These are phyloP conservation scores for Halictus rubicundus DNA, from an alignment of 1,140 invertebrate species.

Conservation along the genomic window DNA sequence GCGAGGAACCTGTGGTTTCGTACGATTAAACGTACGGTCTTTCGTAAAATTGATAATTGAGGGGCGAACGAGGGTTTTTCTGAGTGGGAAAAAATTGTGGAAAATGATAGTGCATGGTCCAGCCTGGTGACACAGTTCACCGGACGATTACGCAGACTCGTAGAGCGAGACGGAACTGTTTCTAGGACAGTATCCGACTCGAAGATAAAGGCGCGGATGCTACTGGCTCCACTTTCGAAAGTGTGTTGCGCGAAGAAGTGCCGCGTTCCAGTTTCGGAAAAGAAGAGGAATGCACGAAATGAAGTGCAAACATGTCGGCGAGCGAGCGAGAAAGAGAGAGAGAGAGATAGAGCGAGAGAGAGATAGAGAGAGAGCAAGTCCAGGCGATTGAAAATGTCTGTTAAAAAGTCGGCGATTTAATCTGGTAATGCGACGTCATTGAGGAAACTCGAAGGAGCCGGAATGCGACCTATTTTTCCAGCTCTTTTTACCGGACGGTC, in stretches of 20 bases:
- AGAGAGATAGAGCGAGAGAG: too few relatives aligned
- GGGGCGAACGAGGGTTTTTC: too few relatives aligned
- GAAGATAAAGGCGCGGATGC: slow-evolving; percentile 40
- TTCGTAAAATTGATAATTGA: too few relatives aligned
- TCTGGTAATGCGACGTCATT: slow-evolving; percentile 59
- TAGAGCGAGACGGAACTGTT: slow-evolving; percentile 21
- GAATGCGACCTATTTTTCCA: slow-evolving; percentile 24
- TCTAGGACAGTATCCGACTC: slow-evolving; percentile 23
- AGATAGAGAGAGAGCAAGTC: not conserved
- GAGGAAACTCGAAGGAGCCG: slow-evolving; percentile 62
- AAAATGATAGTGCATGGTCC: too few relatives aligned
- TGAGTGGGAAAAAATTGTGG: too few relatives aligned
- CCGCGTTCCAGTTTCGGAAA: slow-evolving; percentile 45
- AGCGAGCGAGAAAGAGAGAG: not conserved
- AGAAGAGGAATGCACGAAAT: slow-evolving; percentile 16
- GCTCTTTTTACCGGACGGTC: not conserved
- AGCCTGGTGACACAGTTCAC: too few relatives aligned
- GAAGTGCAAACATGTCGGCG: slow-evolving; percentile 44
- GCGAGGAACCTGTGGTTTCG: too few relatives aligned
- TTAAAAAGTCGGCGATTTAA: slow-evolving; percentile 66
- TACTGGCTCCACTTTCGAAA: slow-evolving; percentile 36
- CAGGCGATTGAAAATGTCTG: slow-evolving; percentile 64
- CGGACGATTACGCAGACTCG: slow-evolving; percentile 3
- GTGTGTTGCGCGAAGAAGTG: slow-evolving; percentile 38
- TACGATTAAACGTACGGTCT: too few relatives aligned